Evolutionary conservation across 2,888 invertebrate species (phyloP).

Genomic region (Pediacus dermestoides): DNA sequence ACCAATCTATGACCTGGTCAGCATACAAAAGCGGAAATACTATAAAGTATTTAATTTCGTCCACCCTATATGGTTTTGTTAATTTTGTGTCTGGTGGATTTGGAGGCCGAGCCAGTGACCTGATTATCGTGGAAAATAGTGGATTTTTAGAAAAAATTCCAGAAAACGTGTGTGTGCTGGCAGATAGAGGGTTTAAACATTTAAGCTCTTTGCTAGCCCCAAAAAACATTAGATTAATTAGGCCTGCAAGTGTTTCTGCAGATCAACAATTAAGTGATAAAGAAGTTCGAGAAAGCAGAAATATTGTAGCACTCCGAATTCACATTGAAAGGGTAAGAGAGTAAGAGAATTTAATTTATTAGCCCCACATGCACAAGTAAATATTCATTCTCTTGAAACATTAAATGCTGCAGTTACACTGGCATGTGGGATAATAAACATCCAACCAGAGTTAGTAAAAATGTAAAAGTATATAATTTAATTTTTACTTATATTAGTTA

Average conservation of each 20-base stretch:
- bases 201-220: constrained; percentile 16
- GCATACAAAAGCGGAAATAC: constrained; percentile 34
- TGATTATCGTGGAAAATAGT: constrained; percentile 22
- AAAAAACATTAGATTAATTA: constrained; percentile 20
- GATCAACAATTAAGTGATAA: constrained; percentile 14
- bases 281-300: constrained; percentile 21
- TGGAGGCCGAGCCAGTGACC: constrained; percentile 25
- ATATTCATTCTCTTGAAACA: constrained; percentile 17
- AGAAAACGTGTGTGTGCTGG: constrained; percentile 17
- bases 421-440: constrained; percentile 15
- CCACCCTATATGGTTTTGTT: constrained; percentile 30
- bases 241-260: constrained; percentile 25
- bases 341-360: constrained; percentile 23
- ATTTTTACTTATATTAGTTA: too few species aligned
- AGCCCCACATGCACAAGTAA: constrained; percentile 18
- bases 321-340: constrained; percentile 27
- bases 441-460: constrained; percentile 6
- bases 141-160: constrained; percentile 16
- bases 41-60: constrained; percentile 27
- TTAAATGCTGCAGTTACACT: constrained; percentile 6
- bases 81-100: constrained; percentile 29
- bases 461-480: not conserved
- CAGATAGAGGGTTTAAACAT: constrained; percentile 29
- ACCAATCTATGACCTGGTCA: constrained; percentile 42
- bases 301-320: constrained; percentile 24